Evolutionary conservation across 2,113 vertebrate species (phyloP).

Genomic region (Naja naja): DNA sequence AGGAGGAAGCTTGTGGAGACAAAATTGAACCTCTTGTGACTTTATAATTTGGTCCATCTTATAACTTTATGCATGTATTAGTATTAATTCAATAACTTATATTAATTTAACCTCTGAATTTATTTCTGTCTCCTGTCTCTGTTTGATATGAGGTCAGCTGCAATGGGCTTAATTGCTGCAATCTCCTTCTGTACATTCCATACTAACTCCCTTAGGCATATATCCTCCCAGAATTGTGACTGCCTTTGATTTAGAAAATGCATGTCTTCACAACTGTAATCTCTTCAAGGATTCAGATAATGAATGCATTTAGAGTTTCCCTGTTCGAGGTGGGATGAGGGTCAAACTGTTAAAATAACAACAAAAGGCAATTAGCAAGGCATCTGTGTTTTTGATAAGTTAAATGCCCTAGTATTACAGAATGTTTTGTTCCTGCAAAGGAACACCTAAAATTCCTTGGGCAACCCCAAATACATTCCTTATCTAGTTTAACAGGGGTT

Average conservation of each 20-base stretch:
- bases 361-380: background rate
- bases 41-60: background rate
- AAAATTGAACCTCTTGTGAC: background rate
- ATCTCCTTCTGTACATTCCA: background rate
- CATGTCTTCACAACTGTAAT: background rate
- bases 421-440: background rate
- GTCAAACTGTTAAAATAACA: background rate
- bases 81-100: background rate
- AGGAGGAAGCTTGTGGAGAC: background rate
- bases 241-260: background rate
- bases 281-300: background rate
- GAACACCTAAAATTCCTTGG: background rate
- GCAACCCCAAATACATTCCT: background rate
- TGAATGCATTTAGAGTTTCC: background rate
- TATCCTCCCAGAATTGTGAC: background rate
- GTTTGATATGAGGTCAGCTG: background rate
- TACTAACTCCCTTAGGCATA: background rate
- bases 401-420: background rate
- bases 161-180: background rate
- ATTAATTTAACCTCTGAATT: background rate
- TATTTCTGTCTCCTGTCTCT: background rate
- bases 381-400: background rate
- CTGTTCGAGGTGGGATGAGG: background rate
- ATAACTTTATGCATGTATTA: background rate
- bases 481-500: background rate